phyloP scores from a whole-genome alignment of 2,113 vertebrate genomes.

The Psephotus haematonotus region DNA sequence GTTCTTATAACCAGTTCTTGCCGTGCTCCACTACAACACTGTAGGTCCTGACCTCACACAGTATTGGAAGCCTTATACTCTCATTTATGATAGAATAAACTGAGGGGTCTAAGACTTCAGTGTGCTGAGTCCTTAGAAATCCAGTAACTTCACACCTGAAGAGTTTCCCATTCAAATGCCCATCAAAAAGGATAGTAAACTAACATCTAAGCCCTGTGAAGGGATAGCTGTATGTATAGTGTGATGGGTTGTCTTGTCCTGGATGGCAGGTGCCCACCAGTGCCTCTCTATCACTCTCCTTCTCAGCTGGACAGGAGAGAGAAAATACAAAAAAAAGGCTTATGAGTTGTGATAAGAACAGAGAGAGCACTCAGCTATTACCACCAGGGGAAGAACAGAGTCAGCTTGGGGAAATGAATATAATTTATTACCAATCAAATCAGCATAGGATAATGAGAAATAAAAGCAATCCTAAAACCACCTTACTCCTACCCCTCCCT shows the following conservation, averaged over 20 bases:
- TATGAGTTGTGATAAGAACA: accelerated
- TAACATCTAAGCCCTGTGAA: neutral
- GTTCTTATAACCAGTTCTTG: neutral
- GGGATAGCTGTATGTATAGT: neutral
- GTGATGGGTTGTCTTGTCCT: neutral
- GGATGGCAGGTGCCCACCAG: neutral
- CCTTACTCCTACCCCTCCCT: neutral
- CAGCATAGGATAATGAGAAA: neutral
- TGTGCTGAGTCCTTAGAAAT: neutral
- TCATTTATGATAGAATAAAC: neutral
- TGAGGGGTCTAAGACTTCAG: neutral
- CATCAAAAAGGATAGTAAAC: neutral
- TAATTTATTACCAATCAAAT: neutral
- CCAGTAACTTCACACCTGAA: neutral
- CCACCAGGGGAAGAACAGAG: accelerated
- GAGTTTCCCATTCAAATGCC: neutral
- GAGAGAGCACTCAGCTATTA: neutral
- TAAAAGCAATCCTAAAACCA: neutral
- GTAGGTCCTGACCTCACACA: neutral
- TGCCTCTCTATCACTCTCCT: accelerated
- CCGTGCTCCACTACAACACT: neutral
- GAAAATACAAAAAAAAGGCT: neutral
- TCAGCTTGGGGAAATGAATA: neutral
- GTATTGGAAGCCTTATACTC: neutral
- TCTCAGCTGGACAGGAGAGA: neutral